A percentile compares a stretch with the other conserved stretches of the same genome.
Evolutionary conservation across 1,140 invertebrate species (phyloP).

Genomic region (Danaus melanippus): DNA sequence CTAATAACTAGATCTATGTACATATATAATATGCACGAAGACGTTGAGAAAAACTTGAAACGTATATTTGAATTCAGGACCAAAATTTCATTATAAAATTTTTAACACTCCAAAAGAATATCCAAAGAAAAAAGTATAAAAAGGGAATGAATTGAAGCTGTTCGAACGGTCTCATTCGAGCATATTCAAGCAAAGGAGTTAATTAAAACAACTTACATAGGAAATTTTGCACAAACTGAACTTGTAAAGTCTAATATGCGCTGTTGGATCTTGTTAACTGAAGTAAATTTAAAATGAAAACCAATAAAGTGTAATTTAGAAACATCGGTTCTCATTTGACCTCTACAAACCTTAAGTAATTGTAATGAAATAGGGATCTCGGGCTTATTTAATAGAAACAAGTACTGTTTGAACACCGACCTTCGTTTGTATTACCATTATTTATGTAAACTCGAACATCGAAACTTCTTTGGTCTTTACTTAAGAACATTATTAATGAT

Average conservation of each 20-base stretch:
- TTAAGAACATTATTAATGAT: too few relatives aligned
- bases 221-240: conserved; percentile 25
- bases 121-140: conserved; percentile 6
- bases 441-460: not conserved
- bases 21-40: too few relatives aligned
- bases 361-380: conserved; percentile 12
- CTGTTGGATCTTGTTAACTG: conserved; percentile 22
- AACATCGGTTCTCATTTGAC: conserved; percentile 13
- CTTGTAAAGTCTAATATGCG: conserved; percentile 24
- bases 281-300: conserved; percentile 15
- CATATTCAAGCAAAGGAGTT: conserved; percentile 13
- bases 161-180: conserved; percentile 11
- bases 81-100: too few relatives aligned
- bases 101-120: not conserved
- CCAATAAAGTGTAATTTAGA: conserved; percentile 18
- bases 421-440: conserved; percentile 7
- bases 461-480: too few relatives aligned
- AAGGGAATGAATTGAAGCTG: conserved; percentile 8
- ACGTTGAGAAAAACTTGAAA: too few relatives aligned
- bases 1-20: too few relatives aligned
- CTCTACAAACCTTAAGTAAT: conserved; percentile 10
- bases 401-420: conserved; percentile 1
- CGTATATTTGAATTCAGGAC: too few relatives aligned
- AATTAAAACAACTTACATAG: conserved; percentile 21
- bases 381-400: conserved; percentile 4